Conservation (phyloP, 1,140 invertebrate genomes). For the Epicauta chinensis region DNA sequence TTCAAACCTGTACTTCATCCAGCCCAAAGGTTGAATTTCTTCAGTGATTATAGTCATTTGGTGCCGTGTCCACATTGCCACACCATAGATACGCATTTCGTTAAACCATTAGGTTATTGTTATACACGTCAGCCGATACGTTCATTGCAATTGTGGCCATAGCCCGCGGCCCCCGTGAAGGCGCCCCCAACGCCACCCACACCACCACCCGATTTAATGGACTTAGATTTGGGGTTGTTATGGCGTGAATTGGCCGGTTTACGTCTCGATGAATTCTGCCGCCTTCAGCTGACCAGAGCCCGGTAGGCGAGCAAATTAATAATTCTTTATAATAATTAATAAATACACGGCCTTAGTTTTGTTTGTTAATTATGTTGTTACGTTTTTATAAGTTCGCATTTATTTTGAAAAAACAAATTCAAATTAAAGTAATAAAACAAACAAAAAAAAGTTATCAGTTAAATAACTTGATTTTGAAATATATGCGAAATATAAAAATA, state of each 20-base stretch:
- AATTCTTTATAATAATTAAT: not conserved
- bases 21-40: constrained; percentile 83
- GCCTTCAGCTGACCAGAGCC: constrained; percentile 38
- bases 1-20: constrained; percentile 78
- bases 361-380: constrained; percentile 42
- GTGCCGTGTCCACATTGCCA: constrained; percentile 88
- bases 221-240: constrained; percentile 39
- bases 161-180: constrained; percentile 52
- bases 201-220: constrained; percentile 25
- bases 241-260: constrained; percentile 43
- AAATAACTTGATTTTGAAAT: not conserved
- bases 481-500: constrained; percentile 9
- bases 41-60: constrained; percentile 91
- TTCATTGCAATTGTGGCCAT: constrained; percentile 72
- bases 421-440: too few species aligned
- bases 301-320: constrained; percentile 36
- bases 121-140: constrained; percentile 66
- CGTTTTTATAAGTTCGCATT: constrained; percentile 37
- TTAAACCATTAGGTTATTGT: constrained; percentile 77
- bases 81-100: constrained; percentile 87
- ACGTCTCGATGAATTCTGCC: constrained; percentile 42
- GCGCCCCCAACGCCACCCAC: constrained; percentile 47
- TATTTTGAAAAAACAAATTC: too few species aligned
- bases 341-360: constrained; percentile 19
- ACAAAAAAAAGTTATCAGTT: too few species aligned